phyloP scores from a whole-genome alignment of 2,113 vertebrate genomes.

The Sylvicapra grimmia region DNA sequence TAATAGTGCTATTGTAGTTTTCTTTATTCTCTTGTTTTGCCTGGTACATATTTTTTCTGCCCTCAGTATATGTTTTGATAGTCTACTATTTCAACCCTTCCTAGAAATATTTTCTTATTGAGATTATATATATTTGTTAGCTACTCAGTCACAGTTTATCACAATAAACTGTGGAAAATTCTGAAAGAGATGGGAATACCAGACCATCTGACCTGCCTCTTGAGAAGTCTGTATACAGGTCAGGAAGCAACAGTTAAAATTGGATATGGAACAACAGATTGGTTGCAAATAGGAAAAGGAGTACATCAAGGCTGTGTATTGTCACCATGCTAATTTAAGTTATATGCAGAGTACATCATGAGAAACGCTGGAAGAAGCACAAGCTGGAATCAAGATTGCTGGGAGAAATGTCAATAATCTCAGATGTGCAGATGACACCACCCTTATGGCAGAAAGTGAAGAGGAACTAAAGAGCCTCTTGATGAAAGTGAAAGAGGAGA shows the following conservation, averaged over 20 bases:
- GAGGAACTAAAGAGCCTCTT: background rate
- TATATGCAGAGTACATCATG: too few species aligned
- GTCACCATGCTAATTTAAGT: too few species aligned
- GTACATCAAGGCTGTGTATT: too few species aligned
- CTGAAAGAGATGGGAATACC: too few species aligned
- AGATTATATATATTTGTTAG: background rate
- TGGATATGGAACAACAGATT: too few species aligned
- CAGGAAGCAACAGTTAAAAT: too few species aligned
- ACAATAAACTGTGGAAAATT: background rate
- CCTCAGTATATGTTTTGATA: background rate
- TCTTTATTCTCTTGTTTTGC: background rate
- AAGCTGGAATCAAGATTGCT: background rate
- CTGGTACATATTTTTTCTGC: background rate
- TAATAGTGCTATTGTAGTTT: background rate
- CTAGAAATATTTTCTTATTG: background rate
- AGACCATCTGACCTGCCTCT: too few species aligned
- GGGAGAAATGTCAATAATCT: background rate
- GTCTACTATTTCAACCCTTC: background rate
- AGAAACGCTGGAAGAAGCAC: too few species aligned
- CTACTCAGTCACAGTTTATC: background rate
- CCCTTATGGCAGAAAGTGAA: background rate
- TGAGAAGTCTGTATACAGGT: too few species aligned
- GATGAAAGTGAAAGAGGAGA: background rate
- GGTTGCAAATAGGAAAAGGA: too few species aligned
- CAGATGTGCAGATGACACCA: background rate